phyloP scores from a whole-genome alignment of 2,888 invertebrate genomes.

The Mythimna loreyi region DNA sequence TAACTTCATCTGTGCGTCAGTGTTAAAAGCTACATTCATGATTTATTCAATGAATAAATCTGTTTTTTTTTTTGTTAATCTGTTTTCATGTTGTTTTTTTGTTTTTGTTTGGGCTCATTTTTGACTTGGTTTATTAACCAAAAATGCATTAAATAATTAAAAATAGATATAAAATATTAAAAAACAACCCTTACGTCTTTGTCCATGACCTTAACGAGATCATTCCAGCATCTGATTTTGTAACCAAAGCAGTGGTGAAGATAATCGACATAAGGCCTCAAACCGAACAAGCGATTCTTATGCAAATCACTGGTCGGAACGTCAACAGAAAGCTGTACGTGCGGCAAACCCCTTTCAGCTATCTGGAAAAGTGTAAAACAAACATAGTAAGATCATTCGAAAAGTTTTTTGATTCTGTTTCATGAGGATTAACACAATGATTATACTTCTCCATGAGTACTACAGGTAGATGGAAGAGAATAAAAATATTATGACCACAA shows the following conservation, averaged over 20 bases:
- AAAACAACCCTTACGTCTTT: slow-evolving; percentile 3
- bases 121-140: neutral
- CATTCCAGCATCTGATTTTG: slow-evolving; percentile 25
- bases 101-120: too few species aligned
- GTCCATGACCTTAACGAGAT: slow-evolving; percentile 4
- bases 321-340: slow-evolving; percentile 12
- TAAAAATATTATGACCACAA: neutral
- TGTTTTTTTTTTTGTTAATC: too few species aligned
- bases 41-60: too few species aligned
- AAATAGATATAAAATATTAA: neutral
- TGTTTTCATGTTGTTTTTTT: too few species aligned
- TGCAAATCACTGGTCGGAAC: slow-evolving; percentile 33
- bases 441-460: neutral
- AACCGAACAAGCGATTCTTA: slow-evolving; percentile 25
- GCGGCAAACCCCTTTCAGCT: slow-evolving; percentile 18
- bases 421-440: neutral
- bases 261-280: slow-evolving; percentile 27
- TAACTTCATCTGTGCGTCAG: too few species aligned
- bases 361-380: slow-evolving; percentile 4
- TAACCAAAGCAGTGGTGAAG: slow-evolving; percentile 4
- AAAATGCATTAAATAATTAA: neutral
- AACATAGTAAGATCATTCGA: neutral
- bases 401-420: neutral
- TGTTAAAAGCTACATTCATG: too few species aligned
- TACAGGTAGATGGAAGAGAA: neutral